Conservation (phyloP, 2,888 invertebrate genomes). For the Amorpha juglandis region DNA sequence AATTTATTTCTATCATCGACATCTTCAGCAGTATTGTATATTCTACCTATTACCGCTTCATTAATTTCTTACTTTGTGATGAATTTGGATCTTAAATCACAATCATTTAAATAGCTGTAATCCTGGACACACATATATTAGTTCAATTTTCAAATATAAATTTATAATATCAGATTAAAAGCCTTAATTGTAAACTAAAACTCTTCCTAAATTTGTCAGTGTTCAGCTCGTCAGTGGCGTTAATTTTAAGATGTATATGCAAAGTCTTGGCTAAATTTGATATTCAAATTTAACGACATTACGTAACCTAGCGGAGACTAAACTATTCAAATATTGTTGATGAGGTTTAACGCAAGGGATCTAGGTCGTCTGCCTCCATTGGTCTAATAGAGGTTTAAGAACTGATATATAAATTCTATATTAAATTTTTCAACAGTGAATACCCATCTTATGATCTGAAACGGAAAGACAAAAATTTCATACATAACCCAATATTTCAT, state of each 20-base stretch:
- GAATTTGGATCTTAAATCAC: too few species aligned
- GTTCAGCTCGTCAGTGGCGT: neutral
- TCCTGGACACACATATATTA: too few species aligned
- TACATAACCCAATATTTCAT: too few species aligned
- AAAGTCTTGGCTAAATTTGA: conserved; percentile 22
- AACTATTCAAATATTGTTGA: conserved; percentile 18
- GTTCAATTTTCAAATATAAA: too few species aligned
- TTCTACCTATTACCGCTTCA: too few species aligned
- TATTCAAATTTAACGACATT: conserved; percentile 18
- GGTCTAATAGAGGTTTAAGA: neutral
- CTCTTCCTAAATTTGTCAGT: neutral
- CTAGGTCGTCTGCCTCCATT: neutral
- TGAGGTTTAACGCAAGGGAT: neutral
- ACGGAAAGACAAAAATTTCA: neutral
- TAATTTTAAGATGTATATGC: conserved; percentile 19
- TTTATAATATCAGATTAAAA: too few species aligned
- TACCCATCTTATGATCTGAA: too few species aligned
- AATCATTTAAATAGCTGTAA: too few species aligned
- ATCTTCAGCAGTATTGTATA: too few species aligned
- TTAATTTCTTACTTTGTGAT: too few species aligned
- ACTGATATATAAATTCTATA: neutral
- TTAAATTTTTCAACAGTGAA: neutral
- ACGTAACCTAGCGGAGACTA: conserved; percentile 15
- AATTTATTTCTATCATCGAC: too few species aligned
- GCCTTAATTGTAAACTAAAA: neutral